These are phyloP conservation scores for Melipona beecheii DNA, from an alignment of 2,888 invertebrate species.

Conservation along the genomic window DNA sequence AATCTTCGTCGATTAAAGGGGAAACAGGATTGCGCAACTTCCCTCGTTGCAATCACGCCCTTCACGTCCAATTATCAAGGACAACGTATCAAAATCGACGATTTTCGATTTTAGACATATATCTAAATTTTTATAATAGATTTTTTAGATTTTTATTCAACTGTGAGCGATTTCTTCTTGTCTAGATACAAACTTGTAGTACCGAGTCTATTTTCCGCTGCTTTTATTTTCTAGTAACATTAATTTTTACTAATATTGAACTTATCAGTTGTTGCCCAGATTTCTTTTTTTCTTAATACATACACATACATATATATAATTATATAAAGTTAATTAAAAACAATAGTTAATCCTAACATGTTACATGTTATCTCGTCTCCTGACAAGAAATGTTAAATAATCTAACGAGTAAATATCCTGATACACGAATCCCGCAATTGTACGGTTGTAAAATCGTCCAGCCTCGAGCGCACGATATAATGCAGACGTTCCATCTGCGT, in stretches of 20 bases:
- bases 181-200: neutral
- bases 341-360: too few species aligned
- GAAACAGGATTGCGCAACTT: neutral
- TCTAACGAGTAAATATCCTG: neutral
- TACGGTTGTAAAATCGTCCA: neutral
- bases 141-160: neutral
- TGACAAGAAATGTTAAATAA: fast-evolving
- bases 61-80: neutral
- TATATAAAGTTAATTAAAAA: too few species aligned
- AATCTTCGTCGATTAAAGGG: slow-evolving; percentile 12
- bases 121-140: neutral
- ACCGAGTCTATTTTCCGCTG: fast-evolving
- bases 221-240: neutral
- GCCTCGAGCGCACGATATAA: neutral
- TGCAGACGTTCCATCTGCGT: neutral
- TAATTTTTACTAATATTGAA: too few species aligned
- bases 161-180: neutral
- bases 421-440: neutral
- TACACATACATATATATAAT: too few species aligned
- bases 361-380: neutral
- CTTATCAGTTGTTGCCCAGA: too few species aligned
- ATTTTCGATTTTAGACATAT: neutral
- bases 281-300: too few species aligned
- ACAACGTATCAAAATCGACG: neutral
- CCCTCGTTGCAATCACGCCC: neutral